Conservation (phyloP, 2,888 invertebrate species). For the Drosophila buzzatii region DNA sequence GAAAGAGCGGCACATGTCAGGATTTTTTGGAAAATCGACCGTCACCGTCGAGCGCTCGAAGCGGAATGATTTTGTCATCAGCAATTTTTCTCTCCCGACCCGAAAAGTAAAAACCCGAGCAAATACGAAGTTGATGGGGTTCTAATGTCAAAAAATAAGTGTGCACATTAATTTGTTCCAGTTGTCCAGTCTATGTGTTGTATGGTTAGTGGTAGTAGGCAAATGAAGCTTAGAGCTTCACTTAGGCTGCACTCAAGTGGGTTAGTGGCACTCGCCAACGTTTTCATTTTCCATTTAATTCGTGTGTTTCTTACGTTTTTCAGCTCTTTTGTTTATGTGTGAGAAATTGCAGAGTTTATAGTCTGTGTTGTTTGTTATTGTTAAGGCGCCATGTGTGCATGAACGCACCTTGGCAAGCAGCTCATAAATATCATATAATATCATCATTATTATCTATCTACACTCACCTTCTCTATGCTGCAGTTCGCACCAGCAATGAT, state of each 20-base stretch:
- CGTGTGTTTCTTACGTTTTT: conserved; percentile 28
- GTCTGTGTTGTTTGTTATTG: conserved; percentile 50
- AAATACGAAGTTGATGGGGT: too few species aligned
- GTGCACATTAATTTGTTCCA: too few species aligned
- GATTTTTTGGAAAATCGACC: too few species aligned
- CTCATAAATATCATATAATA: conserved; percentile 54
- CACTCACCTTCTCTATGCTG: conserved; percentile 83
- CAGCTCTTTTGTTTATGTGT: conserved; percentile 62
- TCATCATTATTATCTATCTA: conserved; percentile 3
- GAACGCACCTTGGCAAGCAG: conserved; percentile 39
- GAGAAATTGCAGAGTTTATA: conserved; percentile 55
- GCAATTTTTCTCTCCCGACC: too few species aligned
- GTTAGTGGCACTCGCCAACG: conserved; percentile 72
- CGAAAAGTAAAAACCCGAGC: too few species aligned
- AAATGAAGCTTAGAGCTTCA: conserved; percentile 66
- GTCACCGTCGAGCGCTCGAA: too few species aligned
- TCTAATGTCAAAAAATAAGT: too few species aligned
- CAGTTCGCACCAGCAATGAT: conserved; percentile 85
- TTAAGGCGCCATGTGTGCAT: conserved; percentile 59
- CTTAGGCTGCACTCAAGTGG: conserved; percentile 61
- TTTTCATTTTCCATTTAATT: conserved; percentile 27
- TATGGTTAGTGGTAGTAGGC: too few species aligned
- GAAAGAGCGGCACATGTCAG: too few species aligned
- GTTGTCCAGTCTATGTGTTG: too few species aligned
- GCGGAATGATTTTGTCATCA: too few species aligned